Conservation (phyloP, 2,888 invertebrate genomes). For the Stenodera caucasica region DNA sequence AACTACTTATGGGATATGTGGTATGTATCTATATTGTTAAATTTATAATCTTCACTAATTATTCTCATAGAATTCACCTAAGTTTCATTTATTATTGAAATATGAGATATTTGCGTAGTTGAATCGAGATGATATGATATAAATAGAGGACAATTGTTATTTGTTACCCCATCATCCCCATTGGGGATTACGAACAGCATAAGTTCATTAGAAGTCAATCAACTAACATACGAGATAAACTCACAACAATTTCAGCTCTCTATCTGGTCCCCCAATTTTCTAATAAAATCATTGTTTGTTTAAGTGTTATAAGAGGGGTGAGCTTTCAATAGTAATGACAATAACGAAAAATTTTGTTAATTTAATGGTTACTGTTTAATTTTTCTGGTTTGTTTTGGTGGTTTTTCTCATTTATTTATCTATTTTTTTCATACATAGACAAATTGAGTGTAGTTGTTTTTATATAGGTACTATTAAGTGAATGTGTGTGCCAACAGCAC, state of each 20-base stretch:
- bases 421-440: background rate
- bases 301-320: background rate
- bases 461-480: background rate
- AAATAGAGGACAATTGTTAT: constrained; percentile 23
- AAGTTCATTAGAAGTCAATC: constrained; percentile 57
- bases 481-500: background rate
- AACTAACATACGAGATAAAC: constrained; percentile 50
- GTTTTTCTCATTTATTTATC: background rate
- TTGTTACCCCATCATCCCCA: constrained; percentile 25
- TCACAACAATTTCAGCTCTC: constrained; percentile 10
- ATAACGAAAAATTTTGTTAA: background rate
- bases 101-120: background rate
- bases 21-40: too few species aligned
- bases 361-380: background rate
- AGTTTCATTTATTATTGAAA: background rate
- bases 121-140: constrained; percentile 1
- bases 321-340: background rate
- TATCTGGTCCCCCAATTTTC: background rate
- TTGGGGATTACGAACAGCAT: constrained; percentile 50
- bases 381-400: background rate
- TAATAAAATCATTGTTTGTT: constrained; percentile 2
- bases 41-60: too few species aligned
- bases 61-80: too few species aligned
- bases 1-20: too few species aligned
- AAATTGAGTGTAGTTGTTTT: background rate